Conservation (phyloP, 2,888 invertebrate genomes). For the Yponomeuta sedellus region DNA sequence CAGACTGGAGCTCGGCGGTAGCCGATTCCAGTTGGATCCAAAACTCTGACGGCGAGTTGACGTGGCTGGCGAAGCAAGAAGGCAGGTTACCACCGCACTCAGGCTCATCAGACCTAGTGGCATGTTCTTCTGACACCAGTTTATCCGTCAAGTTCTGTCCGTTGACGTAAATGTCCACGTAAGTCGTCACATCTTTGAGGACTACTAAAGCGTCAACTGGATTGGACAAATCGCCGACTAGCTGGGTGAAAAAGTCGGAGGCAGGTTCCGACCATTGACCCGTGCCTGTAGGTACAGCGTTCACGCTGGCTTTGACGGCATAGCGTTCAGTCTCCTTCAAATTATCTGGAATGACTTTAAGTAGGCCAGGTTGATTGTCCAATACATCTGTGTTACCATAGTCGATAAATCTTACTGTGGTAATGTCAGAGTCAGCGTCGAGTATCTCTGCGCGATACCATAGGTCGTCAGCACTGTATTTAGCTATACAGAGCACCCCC, state of each 20-base stretch:
- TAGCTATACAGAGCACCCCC: slow-evolving; percentile 83
- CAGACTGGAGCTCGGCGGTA: slow-evolving; percentile 71
- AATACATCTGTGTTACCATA: slow-evolving; percentile 87
- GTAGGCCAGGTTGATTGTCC: slow-evolving; percentile 75
- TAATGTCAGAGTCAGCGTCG: slow-evolving; percentile 85
- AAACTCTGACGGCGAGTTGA: slow-evolving; percentile 85
- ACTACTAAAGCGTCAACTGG: slow-evolving; percentile 71
- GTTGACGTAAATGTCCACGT: slow-evolving; percentile 79
- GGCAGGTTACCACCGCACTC: slow-evolving; percentile 70
- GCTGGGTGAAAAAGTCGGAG: slow-evolving; percentile 72
- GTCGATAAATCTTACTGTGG: slow-evolving; percentile 86
- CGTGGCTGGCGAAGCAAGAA: slow-evolving; percentile 84
- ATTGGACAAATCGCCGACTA: slow-evolving; percentile 67
- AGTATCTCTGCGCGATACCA: slow-evolving; percentile 96
- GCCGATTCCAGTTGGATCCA: slow-evolving; percentile 86
- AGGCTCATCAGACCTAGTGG: slow-evolving; percentile 69
- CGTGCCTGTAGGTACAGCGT: slow-evolving; percentile 79
- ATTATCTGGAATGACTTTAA: slow-evolving; percentile 79
- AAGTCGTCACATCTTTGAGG: slow-evolving; percentile 77
- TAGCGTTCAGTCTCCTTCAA: slow-evolving; percentile 74
- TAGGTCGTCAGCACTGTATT: slow-evolving; percentile 87
- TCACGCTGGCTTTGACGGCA: slow-evolving; percentile 80
- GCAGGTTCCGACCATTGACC: slow-evolving; percentile 81
- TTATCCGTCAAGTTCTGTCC: slow-evolving; percentile 78
- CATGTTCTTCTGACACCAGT: slow-evolving; percentile 76